A percentile compares a stretch with the other conserved stretches of the same genome.
Conservation (phyloP, 2,797 vertebrate genomes). For the Helostoma temminkii region DNA sequence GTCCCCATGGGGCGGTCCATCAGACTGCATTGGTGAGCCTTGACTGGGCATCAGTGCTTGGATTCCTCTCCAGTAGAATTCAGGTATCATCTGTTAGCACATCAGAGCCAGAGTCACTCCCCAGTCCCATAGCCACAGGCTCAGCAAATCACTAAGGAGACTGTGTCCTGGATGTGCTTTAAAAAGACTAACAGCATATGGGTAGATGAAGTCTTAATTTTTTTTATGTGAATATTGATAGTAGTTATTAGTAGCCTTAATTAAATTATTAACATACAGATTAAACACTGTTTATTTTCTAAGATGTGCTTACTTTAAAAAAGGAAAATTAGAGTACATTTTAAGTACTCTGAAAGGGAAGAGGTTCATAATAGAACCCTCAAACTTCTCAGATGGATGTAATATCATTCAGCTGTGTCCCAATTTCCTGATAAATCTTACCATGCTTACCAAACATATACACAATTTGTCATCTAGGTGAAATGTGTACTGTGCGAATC, state of each 20-base stretch:
- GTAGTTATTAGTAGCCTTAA: background rate
- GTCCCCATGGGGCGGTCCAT: constrained; percentile 64
- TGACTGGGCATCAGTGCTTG: constrained; percentile 66
- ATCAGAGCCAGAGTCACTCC: constrained; percentile 39
- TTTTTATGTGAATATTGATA: constrained; percentile 5
- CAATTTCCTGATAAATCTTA: constrained; percentile 30
- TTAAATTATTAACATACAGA: background rate
- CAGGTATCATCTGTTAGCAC: constrained; percentile 74
- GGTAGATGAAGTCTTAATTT: background rate
- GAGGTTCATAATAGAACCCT: background rate
- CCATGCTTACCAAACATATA: background rate
- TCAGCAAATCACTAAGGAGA: constrained; percentile 33
- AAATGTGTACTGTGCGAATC: constrained; percentile 14
- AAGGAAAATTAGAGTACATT: background rate
- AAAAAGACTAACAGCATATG: background rate
- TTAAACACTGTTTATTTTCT: no score
- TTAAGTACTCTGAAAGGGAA: constrained; percentile 16
- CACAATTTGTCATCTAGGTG: constrained; percentile 17
- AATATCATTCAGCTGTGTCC: constrained; percentile 28
- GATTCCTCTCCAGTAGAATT: constrained; percentile 55
- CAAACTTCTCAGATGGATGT: constrained; percentile 2
- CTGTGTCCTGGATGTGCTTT: constrained; percentile 39
- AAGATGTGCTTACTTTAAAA: background rate
- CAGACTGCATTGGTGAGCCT: constrained; percentile 60
- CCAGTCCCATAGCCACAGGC: constrained; percentile 42